phyloP scores from a whole-genome alignment of 2,113 vertebrate genomes.

The Calidris pugnax region DNA sequence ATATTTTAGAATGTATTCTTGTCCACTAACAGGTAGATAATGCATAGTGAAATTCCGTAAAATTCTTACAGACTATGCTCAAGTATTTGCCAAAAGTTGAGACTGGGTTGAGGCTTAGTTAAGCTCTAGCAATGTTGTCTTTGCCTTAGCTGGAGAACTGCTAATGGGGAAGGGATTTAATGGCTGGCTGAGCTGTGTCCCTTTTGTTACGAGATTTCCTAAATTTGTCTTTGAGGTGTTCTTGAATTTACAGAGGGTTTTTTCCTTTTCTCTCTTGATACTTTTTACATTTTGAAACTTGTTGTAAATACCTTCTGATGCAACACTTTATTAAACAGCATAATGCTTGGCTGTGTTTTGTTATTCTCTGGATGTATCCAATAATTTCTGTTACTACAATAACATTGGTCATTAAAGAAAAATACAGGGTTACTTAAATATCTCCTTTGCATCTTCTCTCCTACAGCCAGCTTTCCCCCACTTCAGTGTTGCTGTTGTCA shows the following conservation, averaged over 20 bases:
- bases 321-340: not conserved
- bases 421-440: conserved; percentile 27
- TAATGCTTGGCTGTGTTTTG: conserved; percentile 1
- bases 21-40: not conserved
- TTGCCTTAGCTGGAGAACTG: not conserved
- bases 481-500: not conserved
- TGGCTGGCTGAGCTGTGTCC: not conserved
- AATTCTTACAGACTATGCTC: not conserved
- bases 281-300: not conserved
- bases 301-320: conserved; percentile 22
- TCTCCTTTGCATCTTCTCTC: not conserved
- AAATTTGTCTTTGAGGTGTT: not conserved
- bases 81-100: not conserved
- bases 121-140: not conserved
- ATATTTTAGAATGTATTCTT: not conserved
- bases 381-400: conserved; percentile 5
- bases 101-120: not conserved
- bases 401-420: not conserved
- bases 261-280: not conserved
- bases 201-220: not conserved
- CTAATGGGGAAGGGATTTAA: not conserved
- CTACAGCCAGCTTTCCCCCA: not conserved
- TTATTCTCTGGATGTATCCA: not conserved
- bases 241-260: not conserved
- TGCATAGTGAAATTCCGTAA: not conserved